These are phyloP conservation scores for Drosophila mimica DNA, from an alignment of 2,888 invertebrate genomes.

Conservation along the genomic window DNA sequence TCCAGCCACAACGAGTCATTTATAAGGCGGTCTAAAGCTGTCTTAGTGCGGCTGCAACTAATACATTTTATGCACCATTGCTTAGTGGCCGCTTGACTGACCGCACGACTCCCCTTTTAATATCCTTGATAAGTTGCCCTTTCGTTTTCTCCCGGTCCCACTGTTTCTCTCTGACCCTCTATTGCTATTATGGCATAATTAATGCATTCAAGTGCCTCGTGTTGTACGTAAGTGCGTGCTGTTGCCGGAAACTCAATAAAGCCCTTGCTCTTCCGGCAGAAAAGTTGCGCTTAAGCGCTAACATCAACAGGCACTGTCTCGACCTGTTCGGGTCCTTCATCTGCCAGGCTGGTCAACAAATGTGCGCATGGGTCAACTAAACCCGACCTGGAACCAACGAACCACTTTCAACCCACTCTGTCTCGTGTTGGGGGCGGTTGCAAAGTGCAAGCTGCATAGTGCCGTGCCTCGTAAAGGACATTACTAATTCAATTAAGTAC, in stretches of 20 bases:
- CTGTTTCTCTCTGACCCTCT: background rate
- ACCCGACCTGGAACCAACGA: slow-evolving; percentile 6
- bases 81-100: slow-evolving; percentile 13
- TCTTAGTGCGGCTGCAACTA: slow-evolving; percentile 39
- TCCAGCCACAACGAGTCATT: background rate
- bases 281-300: slow-evolving; percentile 62
- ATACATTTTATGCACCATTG: slow-evolving; percentile 34
- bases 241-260: slow-evolving; percentile 66
- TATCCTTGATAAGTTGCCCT: slow-evolving; percentile 45
- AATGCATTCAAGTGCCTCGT: slow-evolving; percentile 59
- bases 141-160: background rate
- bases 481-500: slow-evolving; percentile 78
- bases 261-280: slow-evolving; percentile 58
- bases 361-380: slow-evolving; percentile 37
- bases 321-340: slow-evolving; percentile 8
- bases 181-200: slow-evolving; percentile 63
- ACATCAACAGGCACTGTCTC: slow-evolving; percentile 62
- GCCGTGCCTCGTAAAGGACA: slow-evolving; percentile 64
- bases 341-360: slow-evolving; percentile 57
- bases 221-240: slow-evolving; percentile 41
- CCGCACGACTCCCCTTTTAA: slow-evolving; percentile 36
- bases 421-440: slow-evolving; percentile 31
- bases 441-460: slow-evolving; percentile 76
- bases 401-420: background rate
- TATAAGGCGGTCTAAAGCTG: slow-evolving; percentile 18